Base-by-base conservation (phyloP, 2,888 invertebrate genomes). In the Lepidocyrtoides sp. region DNA sequence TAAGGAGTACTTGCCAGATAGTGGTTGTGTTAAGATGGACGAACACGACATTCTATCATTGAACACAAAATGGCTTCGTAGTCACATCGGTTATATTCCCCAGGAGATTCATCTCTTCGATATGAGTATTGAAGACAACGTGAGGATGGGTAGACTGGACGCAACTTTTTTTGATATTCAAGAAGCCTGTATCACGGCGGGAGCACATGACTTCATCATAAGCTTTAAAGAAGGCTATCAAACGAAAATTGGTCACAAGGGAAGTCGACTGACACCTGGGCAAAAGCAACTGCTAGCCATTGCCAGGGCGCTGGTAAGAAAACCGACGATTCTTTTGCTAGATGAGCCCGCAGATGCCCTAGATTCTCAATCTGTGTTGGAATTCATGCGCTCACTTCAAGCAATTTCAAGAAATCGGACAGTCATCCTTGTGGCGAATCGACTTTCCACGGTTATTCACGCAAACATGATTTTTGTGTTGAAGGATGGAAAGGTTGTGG, bases 151-250 rank as follows among this genome's bases (percentile, higher is more conserved):
- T 5, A 93, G 84, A 10, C 14, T 92, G 32, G 79, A 92, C 14
- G 91, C 92, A 23, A 48, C 57, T 57, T 91, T 89, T 69, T 88
- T 32, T 12, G 88, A 92, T 26, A 72, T 92, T 69, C 82, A 86
- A 17, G 91, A 92, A 20, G 93, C 92, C 2, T 92, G 91, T 23
- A 93, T 86, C 72, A 85, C 48, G 60, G 91, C 92, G 0, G 85
- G 91, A 29, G 92, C 92, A 3, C 92, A 93, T 48, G 92, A 91
- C 2, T 93, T 93, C 60, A 93, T 93, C 4, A 84, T 91, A 7
- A 41, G 77, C 10, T 82, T 92, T 12, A 91, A 91, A 69, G 83
- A 92, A 83, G 91, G 91, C 7, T 93, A 93, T 36, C 84, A 91
- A 60, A 92, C 92, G 0, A 77, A 41, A 36, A 81, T 93, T 17